Percentiles rank a stretch among this genome's conserved stretches.
Evolutionary conservation across 2,888 invertebrate genomes (phyloP).

Genomic region (Noctua fimbriata): DNA sequence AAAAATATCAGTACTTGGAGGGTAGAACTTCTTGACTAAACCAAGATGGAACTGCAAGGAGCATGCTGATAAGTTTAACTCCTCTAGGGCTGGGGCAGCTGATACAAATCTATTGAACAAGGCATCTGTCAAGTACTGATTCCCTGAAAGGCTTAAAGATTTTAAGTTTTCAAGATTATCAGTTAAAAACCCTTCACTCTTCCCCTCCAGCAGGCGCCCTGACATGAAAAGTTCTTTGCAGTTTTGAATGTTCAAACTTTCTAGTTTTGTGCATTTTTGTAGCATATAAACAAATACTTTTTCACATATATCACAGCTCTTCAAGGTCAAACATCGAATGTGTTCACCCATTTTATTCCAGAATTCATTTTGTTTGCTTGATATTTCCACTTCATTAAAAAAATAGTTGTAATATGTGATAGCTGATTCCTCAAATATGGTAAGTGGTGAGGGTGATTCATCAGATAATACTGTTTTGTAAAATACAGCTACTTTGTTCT

Average conservation of each 20-base stretch:
- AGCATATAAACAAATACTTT: conserved; percentile 91
- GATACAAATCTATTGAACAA: conserved; percentile 92
- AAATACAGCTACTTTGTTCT: conserved; percentile 88
- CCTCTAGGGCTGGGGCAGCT: conserved; percentile 90
- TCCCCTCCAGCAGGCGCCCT: conserved; percentile 92
- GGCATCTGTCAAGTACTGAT: conserved; percentile 94
- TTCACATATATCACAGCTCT: conserved; percentile 91
- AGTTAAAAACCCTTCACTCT: conserved; percentile 88
- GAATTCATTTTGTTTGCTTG: conserved; percentile 86
- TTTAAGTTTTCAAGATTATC: conserved; percentile 88
- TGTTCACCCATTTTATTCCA: conserved; percentile 91
- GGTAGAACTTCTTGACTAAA: conserved; percentile 92
- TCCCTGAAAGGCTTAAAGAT: conserved; percentile 91
- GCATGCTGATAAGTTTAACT: conserved; percentile 92
- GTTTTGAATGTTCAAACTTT: conserved; percentile 90
- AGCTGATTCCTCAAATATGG: conserved; percentile 83
- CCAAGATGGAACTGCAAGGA: conserved; percentile 93
- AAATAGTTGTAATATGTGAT: conserved; percentile 87
- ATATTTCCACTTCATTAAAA: conserved; percentile 90
- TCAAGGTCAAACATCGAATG: conserved; percentile 89
- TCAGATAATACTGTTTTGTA: conserved; percentile 85
- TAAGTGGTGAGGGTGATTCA: conserved; percentile 80
- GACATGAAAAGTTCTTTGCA: conserved; percentile 94
- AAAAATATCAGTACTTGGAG: conserved; percentile 82
- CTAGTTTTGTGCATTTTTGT: conserved; percentile 90